Evolutionary conservation across 92 coral and sea anemone species (phyloP).

Genomic region (Palythoa caribaeorum): DNA sequence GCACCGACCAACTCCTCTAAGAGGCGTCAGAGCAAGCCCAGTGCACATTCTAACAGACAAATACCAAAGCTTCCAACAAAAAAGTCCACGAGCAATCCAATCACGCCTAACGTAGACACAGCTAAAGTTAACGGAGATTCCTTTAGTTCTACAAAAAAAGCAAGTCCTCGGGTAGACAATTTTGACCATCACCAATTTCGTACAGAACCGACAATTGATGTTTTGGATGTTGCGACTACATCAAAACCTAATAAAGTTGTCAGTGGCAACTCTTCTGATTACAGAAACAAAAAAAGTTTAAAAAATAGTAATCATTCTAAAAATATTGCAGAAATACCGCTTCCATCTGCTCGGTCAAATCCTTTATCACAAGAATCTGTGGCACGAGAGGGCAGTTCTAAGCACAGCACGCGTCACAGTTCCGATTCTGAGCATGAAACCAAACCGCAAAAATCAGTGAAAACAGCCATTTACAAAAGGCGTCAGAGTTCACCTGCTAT

Average conservation of each 20-base stretch:
- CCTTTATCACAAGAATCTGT: background rate
- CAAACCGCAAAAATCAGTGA: background rate
- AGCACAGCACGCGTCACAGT: background rate
- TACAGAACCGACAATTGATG: too few relatives aligned
- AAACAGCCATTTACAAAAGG: background rate
- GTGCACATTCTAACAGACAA: background rate
- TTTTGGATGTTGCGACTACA: background rate
- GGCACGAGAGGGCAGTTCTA: background rate
- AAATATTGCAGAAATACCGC: background rate
- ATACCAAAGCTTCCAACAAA: background rate
- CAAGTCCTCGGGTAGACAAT: background rate
- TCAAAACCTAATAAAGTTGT: background rate
- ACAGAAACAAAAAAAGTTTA: too few relatives aligned
- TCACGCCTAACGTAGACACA: background rate
- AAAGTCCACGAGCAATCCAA: conserved; percentile 16
- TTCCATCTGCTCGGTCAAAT: background rate
- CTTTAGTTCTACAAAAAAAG: background rate
- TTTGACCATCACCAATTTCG: background rate
- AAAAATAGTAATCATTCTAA: background rate
- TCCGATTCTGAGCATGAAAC: conserved; percentile 2
- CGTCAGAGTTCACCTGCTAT: conserved; percentile 8
- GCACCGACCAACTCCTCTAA: background rate
- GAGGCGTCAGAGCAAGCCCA: conserved; percentile 27
- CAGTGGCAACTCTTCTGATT: background rate
- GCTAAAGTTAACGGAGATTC: background rate